These are phyloP conservation scores for Apeira syringaria DNA, from an alignment of 2,888 invertebrate genomes.

Conservation along the genomic window DNA sequence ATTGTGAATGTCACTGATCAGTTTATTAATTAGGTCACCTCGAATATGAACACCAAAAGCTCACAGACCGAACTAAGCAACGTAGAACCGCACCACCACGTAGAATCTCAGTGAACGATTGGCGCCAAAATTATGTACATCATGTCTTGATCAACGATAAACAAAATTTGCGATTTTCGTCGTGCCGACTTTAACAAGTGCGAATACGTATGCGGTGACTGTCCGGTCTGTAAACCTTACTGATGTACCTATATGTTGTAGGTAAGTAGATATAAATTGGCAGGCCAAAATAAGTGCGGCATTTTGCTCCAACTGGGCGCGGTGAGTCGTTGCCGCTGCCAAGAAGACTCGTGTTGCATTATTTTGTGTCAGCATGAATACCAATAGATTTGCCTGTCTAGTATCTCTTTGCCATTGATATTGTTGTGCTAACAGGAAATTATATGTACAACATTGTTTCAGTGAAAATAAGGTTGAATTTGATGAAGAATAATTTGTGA, in stretches of 20 bases:
- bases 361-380: slow-evolving; percentile 52
- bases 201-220: slow-evolving; percentile 43
- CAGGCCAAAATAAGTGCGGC: slow-evolving; percentile 82
- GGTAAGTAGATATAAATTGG: slow-evolving; percentile 79
- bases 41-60: slow-evolving; percentile 33
- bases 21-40: slow-evolving; percentile 36
- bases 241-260: slow-evolving; percentile 44
- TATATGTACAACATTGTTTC: slow-evolving; percentile 1
- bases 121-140: slow-evolving; percentile 48
- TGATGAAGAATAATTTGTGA: too few relatives aligned
- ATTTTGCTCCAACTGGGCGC: slow-evolving; percentile 81
- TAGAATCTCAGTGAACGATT: slow-evolving; percentile 41
- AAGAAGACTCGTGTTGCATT: slow-evolving; percentile 78
- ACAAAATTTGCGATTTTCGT: slow-evolving; percentile 35
- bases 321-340: slow-evolving; percentile 59
- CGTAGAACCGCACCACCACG: slow-evolving; percentile 37
- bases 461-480: neutral
- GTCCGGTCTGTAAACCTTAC: slow-evolving; percentile 36
- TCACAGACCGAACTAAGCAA: slow-evolving; percentile 27
- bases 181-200: slow-evolving; percentile 38
- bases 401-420: slow-evolving; percentile 9
- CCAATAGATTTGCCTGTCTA: slow-evolving; percentile 21
- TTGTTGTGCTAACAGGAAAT: slow-evolving; percentile 9
- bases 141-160: slow-evolving; percentile 31
- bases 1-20: slow-evolving; percentile 29